Evolutionary conservation across 2,797 vertebrate species (phyloP).

Genomic region (Scolopax rusticola): DNA sequence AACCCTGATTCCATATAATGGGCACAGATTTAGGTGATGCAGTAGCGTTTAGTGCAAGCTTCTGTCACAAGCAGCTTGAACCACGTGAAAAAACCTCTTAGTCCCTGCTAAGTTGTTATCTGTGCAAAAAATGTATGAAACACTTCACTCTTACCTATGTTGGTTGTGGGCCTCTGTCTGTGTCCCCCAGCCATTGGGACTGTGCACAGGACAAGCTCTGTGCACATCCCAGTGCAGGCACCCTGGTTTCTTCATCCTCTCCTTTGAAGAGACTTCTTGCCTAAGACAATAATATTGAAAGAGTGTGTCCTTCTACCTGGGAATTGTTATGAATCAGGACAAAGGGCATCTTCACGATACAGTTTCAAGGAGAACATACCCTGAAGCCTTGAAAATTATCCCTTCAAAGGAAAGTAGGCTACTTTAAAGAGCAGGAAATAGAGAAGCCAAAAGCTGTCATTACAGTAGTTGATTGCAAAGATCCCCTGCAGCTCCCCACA

Average conservation of each 20-base stretch:
- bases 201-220: background rate
- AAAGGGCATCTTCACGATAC: background rate
- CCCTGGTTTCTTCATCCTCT: background rate
- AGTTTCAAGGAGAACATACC: background rate
- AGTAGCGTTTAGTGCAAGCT: background rate
- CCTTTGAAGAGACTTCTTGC: background rate
- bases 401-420: background rate
- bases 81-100: background rate
- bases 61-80: background rate
- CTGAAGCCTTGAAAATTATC: background rate
- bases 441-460: background rate
- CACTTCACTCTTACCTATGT: background rate
- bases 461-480: background rate
- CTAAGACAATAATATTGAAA: background rate
- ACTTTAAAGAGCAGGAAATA: background rate
- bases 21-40: background rate
- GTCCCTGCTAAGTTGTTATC: background rate
- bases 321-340: background rate
- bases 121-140: background rate
- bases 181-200: background rate
- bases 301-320: background rate
- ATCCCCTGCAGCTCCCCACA: accelerated
- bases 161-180: background rate
- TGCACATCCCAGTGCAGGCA: background rate
- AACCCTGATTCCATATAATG: background rate